Percentiles rank a stretch among this genome's conserved stretches.
phyloP scores from a whole-genome alignment of 1,140 invertebrate genomes.

The Drosophila pseudoananassae region DNA sequence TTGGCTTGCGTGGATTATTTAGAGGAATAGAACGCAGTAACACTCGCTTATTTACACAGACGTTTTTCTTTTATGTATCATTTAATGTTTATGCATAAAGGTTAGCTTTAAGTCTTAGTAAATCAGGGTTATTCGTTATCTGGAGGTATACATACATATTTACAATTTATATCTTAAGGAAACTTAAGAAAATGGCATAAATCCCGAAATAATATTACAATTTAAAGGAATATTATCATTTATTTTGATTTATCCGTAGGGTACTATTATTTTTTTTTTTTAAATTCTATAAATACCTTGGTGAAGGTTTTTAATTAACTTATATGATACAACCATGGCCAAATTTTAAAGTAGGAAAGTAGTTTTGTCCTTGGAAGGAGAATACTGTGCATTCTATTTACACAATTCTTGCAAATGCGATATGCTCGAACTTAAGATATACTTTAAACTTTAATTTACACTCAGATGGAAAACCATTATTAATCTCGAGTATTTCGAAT shows the following conservation, averaged over 20 bases:
- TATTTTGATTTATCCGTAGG: background rate
- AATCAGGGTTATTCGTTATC: constrained; percentile 24
- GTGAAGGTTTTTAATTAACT: constrained; percentile 15
- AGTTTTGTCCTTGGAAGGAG: constrained; percentile 11
- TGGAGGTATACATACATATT: constrained; percentile 49
- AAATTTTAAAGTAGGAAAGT: constrained; percentile 6
- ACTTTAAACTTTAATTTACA: constrained; percentile 32
- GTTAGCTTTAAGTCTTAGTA: constrained; percentile 27
- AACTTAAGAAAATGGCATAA: constrained; percentile 9
- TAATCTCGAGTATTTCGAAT: constrained; percentile 10
- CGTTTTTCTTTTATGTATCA: constrained; percentile 17
- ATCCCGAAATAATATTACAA: background rate
- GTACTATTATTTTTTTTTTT: background rate
- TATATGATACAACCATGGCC: constrained; percentile 40
- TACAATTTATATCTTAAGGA: constrained; percentile 49
- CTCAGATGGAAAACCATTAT: constrained; percentile 16
- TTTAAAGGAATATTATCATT: background rate
- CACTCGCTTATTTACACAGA: constrained; percentile 61
- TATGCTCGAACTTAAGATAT: constrained; percentile 28
- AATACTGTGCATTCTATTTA: constrained; percentile 49
- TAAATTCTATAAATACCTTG: constrained; percentile 1
- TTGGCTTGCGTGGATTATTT: constrained; percentile 38
- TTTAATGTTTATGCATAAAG: constrained; percentile 15
- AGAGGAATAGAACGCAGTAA: constrained; percentile 52
- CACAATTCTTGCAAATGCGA: constrained; percentile 48